phyloP scores from a whole-genome alignment of 2,113 vertebrate genomes.

The Malurus alboscapulatus region DNA sequence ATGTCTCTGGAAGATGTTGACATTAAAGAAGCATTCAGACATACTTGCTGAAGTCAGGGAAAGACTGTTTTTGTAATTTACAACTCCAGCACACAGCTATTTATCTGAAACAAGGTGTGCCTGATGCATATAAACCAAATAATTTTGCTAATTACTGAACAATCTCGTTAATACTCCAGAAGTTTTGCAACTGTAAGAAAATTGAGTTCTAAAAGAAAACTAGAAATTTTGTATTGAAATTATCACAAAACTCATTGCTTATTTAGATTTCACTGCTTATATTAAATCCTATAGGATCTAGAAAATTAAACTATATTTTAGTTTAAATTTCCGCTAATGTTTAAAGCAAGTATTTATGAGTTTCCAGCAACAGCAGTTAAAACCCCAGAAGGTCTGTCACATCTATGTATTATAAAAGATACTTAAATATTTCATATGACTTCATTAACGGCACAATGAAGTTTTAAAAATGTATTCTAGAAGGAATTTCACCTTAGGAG shows the following conservation, averaged over 20 bases:
- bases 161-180: background rate
- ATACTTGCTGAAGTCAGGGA: constrained; percentile 45
- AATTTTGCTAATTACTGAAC: background rate
- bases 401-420: background rate
- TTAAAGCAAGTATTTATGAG: background rate
- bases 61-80: constrained; percentile 12
- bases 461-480: background rate
- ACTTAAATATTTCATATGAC: background rate
- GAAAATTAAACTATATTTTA: background rate
- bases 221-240: background rate
- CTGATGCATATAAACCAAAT: background rate
- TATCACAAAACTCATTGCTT: background rate
- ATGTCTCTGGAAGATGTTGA: background rate
- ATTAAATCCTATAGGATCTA: background rate
- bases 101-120: constrained; percentile 11
- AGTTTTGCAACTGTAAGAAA: background rate
- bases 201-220: background rate
- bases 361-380: background rate
- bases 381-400: background rate
- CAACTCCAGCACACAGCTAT: background rate
- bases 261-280: background rate
- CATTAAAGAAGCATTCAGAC: constrained; percentile 32
- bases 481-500: background rate
- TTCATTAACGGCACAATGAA: background rate
- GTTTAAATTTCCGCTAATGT: background rate